Evolutionary conservation across 35 echinoderm and acorn worm genomes (phyloP).

Genomic region (Apostichopus japonicus): DNA sequence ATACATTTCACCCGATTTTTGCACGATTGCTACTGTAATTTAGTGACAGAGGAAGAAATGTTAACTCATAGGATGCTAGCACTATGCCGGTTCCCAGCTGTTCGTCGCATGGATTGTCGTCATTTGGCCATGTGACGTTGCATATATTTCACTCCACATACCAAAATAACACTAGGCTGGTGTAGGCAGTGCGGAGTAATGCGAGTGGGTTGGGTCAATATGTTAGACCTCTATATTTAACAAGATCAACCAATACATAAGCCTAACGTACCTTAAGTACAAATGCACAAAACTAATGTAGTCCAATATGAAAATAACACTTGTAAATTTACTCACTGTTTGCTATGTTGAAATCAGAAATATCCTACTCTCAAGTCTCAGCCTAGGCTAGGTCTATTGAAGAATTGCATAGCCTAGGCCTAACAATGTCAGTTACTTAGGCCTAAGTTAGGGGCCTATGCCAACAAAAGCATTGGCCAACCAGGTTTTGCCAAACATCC

Average conservation of each 20-base stretch:
- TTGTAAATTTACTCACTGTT: too few species aligned
- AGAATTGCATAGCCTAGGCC: too few species aligned
- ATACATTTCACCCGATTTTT: background rate
- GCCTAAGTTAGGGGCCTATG: too few species aligned
- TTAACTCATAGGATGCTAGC: background rate
- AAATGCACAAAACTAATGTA: too few species aligned
- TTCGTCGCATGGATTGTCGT: conserved; percentile 26
- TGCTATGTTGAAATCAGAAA: too few species aligned
- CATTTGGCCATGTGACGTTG: conserved; percentile 58
- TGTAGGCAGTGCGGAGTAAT: background rate
- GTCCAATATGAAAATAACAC: too few species aligned
- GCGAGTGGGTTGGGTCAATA: conserved; percentile 42
- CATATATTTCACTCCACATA: conserved; percentile 35
- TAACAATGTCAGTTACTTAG: too few species aligned
- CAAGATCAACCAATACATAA: background rate
- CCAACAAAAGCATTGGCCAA: too few species aligned
- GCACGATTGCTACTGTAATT: background rate
- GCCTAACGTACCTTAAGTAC: too few species aligned
- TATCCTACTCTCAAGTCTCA: too few species aligned
- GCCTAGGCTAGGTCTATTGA: too few species aligned
- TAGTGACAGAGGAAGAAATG: background rate
- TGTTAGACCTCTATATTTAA: background rate
- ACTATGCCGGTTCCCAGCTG: background rate
- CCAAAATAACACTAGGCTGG: conserved; percentile 26
- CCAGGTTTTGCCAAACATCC: too few species aligned